Percentiles rank a stretch among this genome's conserved stretches.
Conservation (phyloP, 2,113 vertebrate species). For the Poeciliopsis retropinna region DNA sequence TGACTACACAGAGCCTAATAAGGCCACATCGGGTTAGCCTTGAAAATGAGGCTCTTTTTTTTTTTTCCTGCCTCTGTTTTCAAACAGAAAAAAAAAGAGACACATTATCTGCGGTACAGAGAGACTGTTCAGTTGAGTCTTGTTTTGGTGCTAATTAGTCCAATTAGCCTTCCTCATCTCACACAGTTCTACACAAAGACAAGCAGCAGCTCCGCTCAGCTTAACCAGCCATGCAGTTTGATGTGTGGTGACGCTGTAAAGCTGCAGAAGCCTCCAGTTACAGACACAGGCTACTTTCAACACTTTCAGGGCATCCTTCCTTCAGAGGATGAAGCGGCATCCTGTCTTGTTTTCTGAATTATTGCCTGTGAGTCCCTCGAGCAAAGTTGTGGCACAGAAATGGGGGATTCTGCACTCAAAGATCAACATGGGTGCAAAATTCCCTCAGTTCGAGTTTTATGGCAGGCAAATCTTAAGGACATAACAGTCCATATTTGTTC, state of each 20-base stretch:
- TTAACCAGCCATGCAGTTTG: slow-evolving; percentile 56
- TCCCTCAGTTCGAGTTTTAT: slow-evolving; percentile 42
- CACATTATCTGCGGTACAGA: slow-evolving; percentile 63
- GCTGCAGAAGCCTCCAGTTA: slow-evolving; percentile 55
- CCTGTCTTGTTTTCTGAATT: slow-evolving; percentile 38
- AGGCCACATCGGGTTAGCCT: slow-evolving; percentile 46
- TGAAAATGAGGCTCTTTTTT: slow-evolving; percentile 51
- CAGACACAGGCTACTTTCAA: slow-evolving; percentile 60
- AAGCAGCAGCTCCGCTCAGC: slow-evolving; percentile 43
- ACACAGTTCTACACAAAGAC: slow-evolving; percentile 66
- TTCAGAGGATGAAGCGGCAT: slow-evolving; percentile 37
- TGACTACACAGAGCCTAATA: slow-evolving; percentile 31
- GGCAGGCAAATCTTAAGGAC: slow-evolving; percentile 50
- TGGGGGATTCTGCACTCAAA: slow-evolving; percentile 14
- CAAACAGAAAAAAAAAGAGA: slow-evolving; percentile 35
- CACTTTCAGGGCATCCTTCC: slow-evolving; percentile 47
- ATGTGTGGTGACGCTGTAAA: slow-evolving; percentile 56
- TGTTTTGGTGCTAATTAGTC: slow-evolving; percentile 73
- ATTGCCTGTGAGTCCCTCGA: slow-evolving; percentile 34
- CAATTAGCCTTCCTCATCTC: slow-evolving; percentile 71
- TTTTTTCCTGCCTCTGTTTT: slow-evolving; percentile 37
- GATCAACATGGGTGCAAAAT: slow-evolving; percentile 33
- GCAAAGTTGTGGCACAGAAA: slow-evolving; percentile 47
- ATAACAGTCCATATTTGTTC: slow-evolving; percentile 37
- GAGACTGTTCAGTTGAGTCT: slow-evolving; percentile 55